Evolutionary conservation across 2,113 vertebrate genomes (phyloP).

Genomic region (Sitta europaea): DNA sequence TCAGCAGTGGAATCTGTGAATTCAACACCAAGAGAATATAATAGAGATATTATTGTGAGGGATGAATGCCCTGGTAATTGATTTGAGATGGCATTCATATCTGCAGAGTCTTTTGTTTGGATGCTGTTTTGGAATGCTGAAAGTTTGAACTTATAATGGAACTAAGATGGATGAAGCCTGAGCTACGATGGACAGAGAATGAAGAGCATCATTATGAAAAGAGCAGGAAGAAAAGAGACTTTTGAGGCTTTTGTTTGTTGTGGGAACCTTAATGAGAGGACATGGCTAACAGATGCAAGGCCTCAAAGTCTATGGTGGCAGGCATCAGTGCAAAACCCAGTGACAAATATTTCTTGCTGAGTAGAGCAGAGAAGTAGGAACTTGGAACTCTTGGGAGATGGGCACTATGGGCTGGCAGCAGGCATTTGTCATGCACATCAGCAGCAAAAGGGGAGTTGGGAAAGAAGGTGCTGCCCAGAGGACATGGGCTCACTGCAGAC

Average conservation of each 20-base stretch:
- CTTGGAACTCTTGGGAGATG: not conserved
- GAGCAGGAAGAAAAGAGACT: slow-evolving; percentile 27
- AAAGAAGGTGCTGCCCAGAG: not conserved
- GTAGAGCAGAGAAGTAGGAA: not conserved
- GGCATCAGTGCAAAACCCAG: not conserved
- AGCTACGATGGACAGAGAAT: slow-evolving; percentile 27
- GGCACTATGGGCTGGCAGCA: not conserved
- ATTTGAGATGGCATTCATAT: slow-evolving; percentile 43
- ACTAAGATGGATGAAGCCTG: slow-evolving; percentile 21
- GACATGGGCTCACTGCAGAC: not conserved
- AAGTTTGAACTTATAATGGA: slow-evolving; percentile 24
- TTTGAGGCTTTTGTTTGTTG: slow-evolving; percentile 42
- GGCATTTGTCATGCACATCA: not conserved
- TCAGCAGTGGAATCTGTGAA: not conserved
- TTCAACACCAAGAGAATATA: slow-evolving; percentile 23
- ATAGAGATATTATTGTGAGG: slow-evolving; percentile 36
- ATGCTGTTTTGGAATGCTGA: slow-evolving; percentile 33
- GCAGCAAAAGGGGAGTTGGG: not conserved
- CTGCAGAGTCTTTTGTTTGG: slow-evolving; percentile 42
- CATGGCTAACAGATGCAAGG: slow-evolving; percentile 24
- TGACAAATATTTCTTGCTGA: not conserved
- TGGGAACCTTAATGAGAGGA: slow-evolving; percentile 46
- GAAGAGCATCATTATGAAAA: slow-evolving; percentile 23
- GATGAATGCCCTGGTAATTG: slow-evolving; percentile 40
- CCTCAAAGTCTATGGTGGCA: not conserved